Percentiles rank a stretch among this genome's conserved stretches.
These are phyloP conservation scores for Oxystoma pomonae DNA, from an alignment of 2,888 invertebrate genomes.

Conservation along the genomic window DNA sequence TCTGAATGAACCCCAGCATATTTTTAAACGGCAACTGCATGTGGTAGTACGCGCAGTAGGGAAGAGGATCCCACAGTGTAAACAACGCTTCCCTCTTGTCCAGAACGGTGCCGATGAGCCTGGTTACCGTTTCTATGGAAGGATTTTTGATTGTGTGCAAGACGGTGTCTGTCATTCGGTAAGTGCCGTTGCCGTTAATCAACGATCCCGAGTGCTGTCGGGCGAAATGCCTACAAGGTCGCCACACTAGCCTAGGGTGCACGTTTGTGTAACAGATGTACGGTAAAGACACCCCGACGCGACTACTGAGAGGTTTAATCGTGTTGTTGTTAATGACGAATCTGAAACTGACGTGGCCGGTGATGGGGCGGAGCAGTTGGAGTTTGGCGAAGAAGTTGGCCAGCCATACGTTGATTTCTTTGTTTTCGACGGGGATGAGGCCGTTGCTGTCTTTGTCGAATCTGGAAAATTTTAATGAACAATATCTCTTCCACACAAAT, in stretches of 20 bases:
- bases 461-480: too few species aligned
- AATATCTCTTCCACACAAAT: too few species aligned
- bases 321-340: slow-evolving; percentile 58
- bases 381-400: slow-evolving; percentile 65
- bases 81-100: slow-evolving; percentile 79
- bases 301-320: slow-evolving; percentile 62
- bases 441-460: slow-evolving; percentile 64
- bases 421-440: slow-evolving; percentile 63
- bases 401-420: slow-evolving; percentile 69
- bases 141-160: slow-evolving; percentile 49
- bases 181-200: slow-evolving; percentile 49
- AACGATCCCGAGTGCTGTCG: slow-evolving; percentile 53
- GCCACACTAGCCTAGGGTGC: slow-evolving; percentile 61
- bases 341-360: slow-evolving; percentile 75
- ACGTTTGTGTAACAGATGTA: slow-evolving; percentile 74
- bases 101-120: slow-evolving; percentile 63
- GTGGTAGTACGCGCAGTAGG: slow-evolving; percentile 82
- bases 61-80: slow-evolving; percentile 80
- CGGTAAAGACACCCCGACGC: slow-evolving; percentile 75
- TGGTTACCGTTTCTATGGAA: slow-evolving; percentile 52
- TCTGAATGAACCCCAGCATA: slow-evolving; percentile 54
- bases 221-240: slow-evolving; percentile 60
- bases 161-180: slow-evolving; percentile 60
- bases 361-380: slow-evolving; percentile 62
- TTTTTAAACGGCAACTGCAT: slow-evolving; percentile 68